Base-by-base conservation (phyloP, 2,797 vertebrate genomes). In the Lagocephalus sceleratus region DNA sequence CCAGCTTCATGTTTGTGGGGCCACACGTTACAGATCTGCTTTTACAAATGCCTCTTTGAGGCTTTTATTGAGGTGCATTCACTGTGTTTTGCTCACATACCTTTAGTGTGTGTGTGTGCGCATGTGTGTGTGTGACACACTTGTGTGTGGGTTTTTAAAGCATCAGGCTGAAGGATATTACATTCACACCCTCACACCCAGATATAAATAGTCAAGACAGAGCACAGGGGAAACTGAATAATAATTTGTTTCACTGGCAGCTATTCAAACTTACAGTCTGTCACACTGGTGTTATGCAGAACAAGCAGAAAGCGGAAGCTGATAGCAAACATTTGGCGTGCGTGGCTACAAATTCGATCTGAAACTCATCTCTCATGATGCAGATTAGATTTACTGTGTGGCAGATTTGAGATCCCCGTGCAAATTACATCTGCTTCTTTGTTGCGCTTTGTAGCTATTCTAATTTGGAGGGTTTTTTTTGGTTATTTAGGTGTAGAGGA, bases 171-270 rank as follows among this genome's bases (percentile, higher is more conserved):
- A 61, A 74, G 60, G 58, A 77, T 73, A 69, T 82, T 73, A 79
- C 67, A 70, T 75, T 82, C 79, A 76, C 79, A 75, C 73, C 69
- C 73, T 81, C 74, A 77, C 73, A 78, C n/a, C 16, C 45, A 44
- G 83, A 74, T 87, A 87, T 78, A 85, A 87, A 87, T 82, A 89
- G 84, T 56, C 55, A 0, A 71, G 57, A 55, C 66, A 54, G 78
- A 75, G 79, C 75, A 71, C 63, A 54, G 72, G 58, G 63, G 63
- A 70, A 75, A 79, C 63, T 77, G 79, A 84, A 87, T 85, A 84
- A 85, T 79, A 85, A 86, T 85, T 86, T 84, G 76, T 79, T 84
- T 78, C 63, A 71, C 78, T 85, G 79, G 83, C 82, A 84, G 81
- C 71, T 60, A 69, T 76, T 87, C 85, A 83, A 77, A 85, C 71